A percentile compares a stretch with the other conserved stretches of the same genome.
phyloP scores from a whole-genome alignment of 1,140 invertebrate genomes.

The Araneus ventricosus region DNA sequence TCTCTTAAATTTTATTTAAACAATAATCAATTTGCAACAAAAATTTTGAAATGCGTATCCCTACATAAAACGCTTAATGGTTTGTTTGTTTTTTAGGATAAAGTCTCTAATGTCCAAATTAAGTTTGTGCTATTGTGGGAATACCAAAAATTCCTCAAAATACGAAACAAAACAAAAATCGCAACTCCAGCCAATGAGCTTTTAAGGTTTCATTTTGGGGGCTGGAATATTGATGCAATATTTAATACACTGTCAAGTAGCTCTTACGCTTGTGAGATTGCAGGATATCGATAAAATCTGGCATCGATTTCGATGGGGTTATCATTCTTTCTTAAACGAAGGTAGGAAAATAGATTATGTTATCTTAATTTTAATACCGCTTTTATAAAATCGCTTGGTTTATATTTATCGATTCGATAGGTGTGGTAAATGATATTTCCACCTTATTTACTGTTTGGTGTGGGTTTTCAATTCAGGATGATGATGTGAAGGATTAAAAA shows the following conservation, averaged over 20 bases:
- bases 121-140: background rate
- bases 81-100: background rate
- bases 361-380: slow-evolving; percentile 2
- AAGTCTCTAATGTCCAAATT: background rate
- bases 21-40: background rate
- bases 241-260: slow-evolving; percentile 40
- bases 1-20: background rate
- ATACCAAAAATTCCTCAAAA: background rate
- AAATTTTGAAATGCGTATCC: background rate
- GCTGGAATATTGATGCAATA: slow-evolving; percentile 59
- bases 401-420: background rate
- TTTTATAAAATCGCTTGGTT: slow-evolving; percentile 19
- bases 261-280: background rate
- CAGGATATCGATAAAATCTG: slow-evolving; percentile 49
- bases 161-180: slow-evolving; percentile 40
- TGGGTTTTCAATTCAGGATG: background rate
- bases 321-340: slow-evolving; percentile 28
- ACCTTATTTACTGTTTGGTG: background rate
- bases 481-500: background rate
- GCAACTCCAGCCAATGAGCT: slow-evolving; percentile 26
- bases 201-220: background rate
- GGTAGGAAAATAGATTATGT: slow-evolving; percentile 50
- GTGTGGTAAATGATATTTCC: background rate
- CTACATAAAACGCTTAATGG: slow-evolving; percentile 25
- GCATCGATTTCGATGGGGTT: slow-evolving; percentile 31